These are phyloP conservation scores for Notamacropus eugenii DNA, from an alignment of 2,797 vertebrate species.

Conservation along the genomic window DNA sequence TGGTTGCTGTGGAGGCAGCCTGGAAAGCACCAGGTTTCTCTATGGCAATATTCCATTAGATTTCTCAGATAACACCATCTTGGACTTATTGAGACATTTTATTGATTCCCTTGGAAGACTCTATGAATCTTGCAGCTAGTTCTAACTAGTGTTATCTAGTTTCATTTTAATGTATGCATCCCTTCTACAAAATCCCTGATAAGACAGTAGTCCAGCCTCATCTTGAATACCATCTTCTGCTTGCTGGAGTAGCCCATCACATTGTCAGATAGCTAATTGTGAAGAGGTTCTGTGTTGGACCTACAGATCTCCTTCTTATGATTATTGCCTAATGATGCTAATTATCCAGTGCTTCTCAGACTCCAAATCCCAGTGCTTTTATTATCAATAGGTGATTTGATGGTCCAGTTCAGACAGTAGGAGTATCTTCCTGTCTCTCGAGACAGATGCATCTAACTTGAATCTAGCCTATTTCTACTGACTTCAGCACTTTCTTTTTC, in stretches of 20 bases:
- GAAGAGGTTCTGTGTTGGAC: background rate
- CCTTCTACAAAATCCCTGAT: background rate
- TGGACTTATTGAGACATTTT: background rate
- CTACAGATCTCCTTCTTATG: background rate
- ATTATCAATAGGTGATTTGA: too few species aligned
- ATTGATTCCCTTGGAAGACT: background rate
- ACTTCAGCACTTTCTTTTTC: background rate
- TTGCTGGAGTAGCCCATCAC: background rate
- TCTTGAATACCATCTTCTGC: background rate
- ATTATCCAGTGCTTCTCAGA: background rate
- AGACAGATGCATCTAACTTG: background rate
- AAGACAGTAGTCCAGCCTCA: background rate
- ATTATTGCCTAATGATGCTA: background rate
- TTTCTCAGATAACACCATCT: background rate
- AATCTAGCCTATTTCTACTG: background rate
- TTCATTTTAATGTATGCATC: background rate
- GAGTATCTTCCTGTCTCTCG: background rate
- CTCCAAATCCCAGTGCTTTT: fast-evolving
- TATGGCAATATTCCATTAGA: background rate
- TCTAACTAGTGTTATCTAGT: background rate
- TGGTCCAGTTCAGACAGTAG: background rate
- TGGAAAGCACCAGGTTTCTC: background rate
- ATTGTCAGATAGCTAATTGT: background rate
- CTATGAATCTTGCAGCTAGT: background rate
- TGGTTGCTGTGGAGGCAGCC: background rate